Evolutionary conservation across 2,113 vertebrate genomes (phyloP), one percentile per base, ranked within the genome.

Genomic region (Cervus canadensis): DNA sequence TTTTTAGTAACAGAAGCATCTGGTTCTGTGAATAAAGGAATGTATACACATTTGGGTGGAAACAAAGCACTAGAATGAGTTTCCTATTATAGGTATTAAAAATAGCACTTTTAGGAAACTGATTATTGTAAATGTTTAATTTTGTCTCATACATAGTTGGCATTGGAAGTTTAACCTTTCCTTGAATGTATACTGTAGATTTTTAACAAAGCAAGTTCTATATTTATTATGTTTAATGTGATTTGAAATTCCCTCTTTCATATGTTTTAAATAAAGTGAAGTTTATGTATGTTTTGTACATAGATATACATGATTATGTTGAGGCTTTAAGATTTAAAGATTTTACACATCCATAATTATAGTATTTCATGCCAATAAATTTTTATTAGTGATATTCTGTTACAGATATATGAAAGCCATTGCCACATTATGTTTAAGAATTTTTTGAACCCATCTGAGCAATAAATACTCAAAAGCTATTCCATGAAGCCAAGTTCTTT

Each of bases 111-210:
- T 98, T 98, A 99, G 98, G 96, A 98, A 95, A 97, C 67, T 89
- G 97, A 98, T 98, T 98, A 97, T 97, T 98, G 98, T 97, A 98
- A 98, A 96, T 91, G 86, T 96, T 99, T 94, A 97, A 97, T 98
- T 98, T 96, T 97, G 96, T 99, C 96, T 98, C 96, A 97, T 98
- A 97, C 92, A 83, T 98, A 98, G 98, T 97, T 98, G 98, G 94
- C 90, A 98, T 98, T 98, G 97, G 95, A 98, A 98, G 16, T 96
- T 98, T 98, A 98, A 98, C 98, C 98, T 98, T 94, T 89, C 99
- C 99, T 99, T 99, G 99, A 99, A 99, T 99, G 99, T 99, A 99
- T 98, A 98, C 97, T 98, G 98, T 99, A 99, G 99, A 99, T 98
- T 98, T 99, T 98, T 99, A 99, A 99, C 96, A 97, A 98, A 98